phyloP scores from a whole-genome alignment of 2,888 invertebrate genomes.

The Melieria crassipennis region DNA sequence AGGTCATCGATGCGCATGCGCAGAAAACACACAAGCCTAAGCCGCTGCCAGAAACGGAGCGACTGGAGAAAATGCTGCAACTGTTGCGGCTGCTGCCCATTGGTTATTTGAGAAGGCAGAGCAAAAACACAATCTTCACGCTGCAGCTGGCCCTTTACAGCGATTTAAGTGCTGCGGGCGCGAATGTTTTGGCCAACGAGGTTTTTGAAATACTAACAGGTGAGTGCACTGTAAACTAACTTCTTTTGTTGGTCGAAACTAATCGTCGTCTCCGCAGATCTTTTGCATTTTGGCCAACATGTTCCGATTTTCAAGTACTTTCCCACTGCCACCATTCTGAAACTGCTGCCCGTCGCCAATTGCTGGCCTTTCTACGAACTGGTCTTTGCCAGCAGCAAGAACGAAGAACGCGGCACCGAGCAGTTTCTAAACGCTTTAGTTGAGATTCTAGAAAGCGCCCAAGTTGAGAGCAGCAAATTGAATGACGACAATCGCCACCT shows the following conservation, averaged over 20 bases:
- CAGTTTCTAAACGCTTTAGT: constrained; percentile 48
- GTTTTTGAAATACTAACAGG: constrained; percentile 48
- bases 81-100: constrained; percentile 53
- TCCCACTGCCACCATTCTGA: constrained; percentile 48
- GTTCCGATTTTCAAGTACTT: constrained; percentile 56
- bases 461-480: constrained; percentile 36
- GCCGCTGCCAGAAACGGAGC: constrained; percentile 42
- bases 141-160: constrained; percentile 54
- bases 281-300: constrained; percentile 60
- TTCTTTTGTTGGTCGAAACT: not conserved
- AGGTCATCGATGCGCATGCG: constrained; percentile 28
- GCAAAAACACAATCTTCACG: constrained; percentile 54
- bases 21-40: constrained; percentile 35
- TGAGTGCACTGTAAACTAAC: constrained; percentile 33
- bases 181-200: constrained; percentile 38
- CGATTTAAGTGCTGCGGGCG: constrained; percentile 48
- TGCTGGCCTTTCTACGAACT: constrained; percentile 55
- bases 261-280: constrained; percentile 44
- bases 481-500: constrained; percentile 50
- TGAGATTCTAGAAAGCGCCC: constrained; percentile 38
- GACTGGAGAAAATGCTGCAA: constrained; percentile 43
- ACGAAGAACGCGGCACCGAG: constrained; percentile 50
- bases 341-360: constrained; percentile 48
- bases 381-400: constrained; percentile 51
- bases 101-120: constrained; percentile 47